Base-by-base conservation (phyloP, 2,113 vertebrate species). In the Chitala chitala region DNA sequence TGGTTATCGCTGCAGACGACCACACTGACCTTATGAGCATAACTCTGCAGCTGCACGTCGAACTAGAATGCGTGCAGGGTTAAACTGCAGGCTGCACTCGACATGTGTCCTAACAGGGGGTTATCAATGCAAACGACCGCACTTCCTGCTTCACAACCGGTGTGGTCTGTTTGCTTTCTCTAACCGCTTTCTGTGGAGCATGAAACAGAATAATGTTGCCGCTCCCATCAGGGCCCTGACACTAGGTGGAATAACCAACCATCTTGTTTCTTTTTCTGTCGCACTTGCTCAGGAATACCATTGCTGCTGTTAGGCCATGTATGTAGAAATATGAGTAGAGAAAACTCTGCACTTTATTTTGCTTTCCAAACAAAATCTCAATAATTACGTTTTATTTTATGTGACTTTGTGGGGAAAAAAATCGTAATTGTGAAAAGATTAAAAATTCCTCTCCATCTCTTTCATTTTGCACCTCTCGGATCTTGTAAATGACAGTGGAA, bases 161-260 rank as follows among this genome's bases (percentile, higher is more conserved):
- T 74, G 75, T 74, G 75, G 77, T 59, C 65, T 76, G 74, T 75
- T 81, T 80, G 79, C 70, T 71, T 70, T 74, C 71, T 48, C 66
- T 72, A 46, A 22, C 8, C 13, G 44, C 76, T 78, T 72, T 42
- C 69, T 80, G 53, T 78, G 73, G 74, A 83, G 29, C 59, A 61
- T 29, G 73, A 72, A 81, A 83, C 80, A 73, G 78, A 80, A 82
- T 86, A 75, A 78, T 78, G 78, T 74, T 61, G 40, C 54, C 31
- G 10, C 74, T 71, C 66, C 73, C 56, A 50, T 63, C 40, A 50
- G 20, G 65, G 40, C 72, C 78, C 71, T 83, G 80, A 82, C 84
- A 82, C 81, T 80, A n/a, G n/a, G n/a, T n/a, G n/a, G n/a, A n/a
- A n/a, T n/a, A n/a, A n/a, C n/a, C n/a, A n/a, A n/a, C n/a, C n/a